Percentiles rank a stretch among this genome's conserved stretches.
Conservation (phyloP, 2,113 vertebrate genomes). For the Cervus canadensis region DNA sequence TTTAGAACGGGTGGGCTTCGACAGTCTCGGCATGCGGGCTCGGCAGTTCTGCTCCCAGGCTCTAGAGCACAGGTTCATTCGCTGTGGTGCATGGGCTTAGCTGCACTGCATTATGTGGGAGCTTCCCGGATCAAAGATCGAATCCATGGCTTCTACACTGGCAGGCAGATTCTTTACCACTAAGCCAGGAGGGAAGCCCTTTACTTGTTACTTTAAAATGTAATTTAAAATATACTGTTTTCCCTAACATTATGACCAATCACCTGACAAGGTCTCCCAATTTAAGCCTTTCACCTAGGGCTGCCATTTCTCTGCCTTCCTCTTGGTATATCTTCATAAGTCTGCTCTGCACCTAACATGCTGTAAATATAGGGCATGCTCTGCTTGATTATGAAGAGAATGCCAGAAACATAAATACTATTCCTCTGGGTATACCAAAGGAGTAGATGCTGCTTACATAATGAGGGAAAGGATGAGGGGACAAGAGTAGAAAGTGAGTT, state of each 20-base stretch:
- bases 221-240: not conserved
- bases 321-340: not conserved
- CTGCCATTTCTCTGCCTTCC: not conserved
- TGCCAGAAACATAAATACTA: not conserved
- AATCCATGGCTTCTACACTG: not conserved
- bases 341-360: not conserved
- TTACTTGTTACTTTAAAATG: not conserved
- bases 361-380: not conserved
- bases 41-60: not conserved
- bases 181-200: not conserved
- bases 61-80: not conserved
- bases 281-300: not conserved
- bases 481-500: not conserved
- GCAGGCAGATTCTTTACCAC: not conserved
- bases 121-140: not conserved
- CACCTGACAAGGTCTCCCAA: not conserved
- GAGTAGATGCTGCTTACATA: not conserved
- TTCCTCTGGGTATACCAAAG: not conserved
- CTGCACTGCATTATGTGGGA: not conserved
- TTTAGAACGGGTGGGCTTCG: not conserved
- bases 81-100: not conserved
- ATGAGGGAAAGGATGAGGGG: not conserved
- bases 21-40: rapidly evolving
- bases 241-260: not conserved
- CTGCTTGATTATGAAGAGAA: not conserved